Conservation (phyloP, 2,113 vertebrate species). For the Oxyruncus cristatus region DNA sequence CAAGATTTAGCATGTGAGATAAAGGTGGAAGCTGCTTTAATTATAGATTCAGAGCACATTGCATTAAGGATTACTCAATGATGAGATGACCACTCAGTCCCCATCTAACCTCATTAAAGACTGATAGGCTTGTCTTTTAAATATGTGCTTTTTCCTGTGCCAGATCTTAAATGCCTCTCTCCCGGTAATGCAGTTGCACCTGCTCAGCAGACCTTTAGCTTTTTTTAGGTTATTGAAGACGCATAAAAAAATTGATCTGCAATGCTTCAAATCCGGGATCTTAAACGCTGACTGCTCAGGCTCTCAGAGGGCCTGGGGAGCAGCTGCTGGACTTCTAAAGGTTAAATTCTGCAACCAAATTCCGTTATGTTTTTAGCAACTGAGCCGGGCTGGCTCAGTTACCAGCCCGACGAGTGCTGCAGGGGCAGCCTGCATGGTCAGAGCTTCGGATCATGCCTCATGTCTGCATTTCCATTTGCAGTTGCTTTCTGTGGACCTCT, state of each 20-base stretch:
- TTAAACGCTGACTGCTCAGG: not conserved
- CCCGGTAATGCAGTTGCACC: conserved; percentile 1
- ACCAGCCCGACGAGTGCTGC: not conserved
- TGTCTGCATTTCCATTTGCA: not conserved
- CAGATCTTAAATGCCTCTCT: conserved; percentile 42
- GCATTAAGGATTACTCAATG: conserved; percentile 41
- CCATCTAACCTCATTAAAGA: conserved; percentile 38
- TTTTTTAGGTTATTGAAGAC: conserved; percentile 26
- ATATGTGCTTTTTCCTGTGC: conserved; percentile 7
- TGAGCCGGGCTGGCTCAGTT: not conserved
- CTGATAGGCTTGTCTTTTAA: conserved; percentile 33
- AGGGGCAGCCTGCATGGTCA: not conserved
- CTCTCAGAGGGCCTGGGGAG: not conserved
- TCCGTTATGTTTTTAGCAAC: not conserved
- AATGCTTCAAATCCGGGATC: not conserved
- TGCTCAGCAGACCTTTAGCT: not conserved
- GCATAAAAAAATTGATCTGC: not conserved
- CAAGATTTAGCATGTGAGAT: not conserved
- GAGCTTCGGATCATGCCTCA: not conserved
- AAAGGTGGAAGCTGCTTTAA: conserved; percentile 39
- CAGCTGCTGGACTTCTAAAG: not conserved
- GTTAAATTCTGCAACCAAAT: not conserved
- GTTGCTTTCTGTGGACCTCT: not conserved
- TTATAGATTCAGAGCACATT: conserved; percentile 19
- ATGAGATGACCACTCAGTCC: conserved; percentile 41